Evolutionary conservation across 2,888 invertebrate species (phyloP).

Genomic region (Trissolcus brochymenae): DNA sequence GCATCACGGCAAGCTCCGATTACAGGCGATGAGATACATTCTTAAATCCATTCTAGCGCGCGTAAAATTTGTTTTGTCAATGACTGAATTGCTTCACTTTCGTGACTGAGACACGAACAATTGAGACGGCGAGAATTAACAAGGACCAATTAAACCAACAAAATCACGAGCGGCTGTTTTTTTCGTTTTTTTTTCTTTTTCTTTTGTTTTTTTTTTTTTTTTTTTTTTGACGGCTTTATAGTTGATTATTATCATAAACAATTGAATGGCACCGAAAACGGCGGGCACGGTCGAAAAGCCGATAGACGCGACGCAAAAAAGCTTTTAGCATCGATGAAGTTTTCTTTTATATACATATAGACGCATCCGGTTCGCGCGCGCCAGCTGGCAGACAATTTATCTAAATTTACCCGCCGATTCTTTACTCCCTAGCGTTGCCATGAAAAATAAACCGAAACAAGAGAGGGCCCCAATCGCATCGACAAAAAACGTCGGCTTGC

Average conservation of each 20-base stretch:
- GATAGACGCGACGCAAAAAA: constrained; percentile 61
- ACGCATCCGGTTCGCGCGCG: constrained; percentile 52
- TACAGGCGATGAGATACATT: constrained; percentile 18
- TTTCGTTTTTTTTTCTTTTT: too few species aligned
- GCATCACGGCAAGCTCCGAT: constrained; percentile 20
- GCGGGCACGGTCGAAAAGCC: constrained; percentile 38
- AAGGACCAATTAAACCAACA: background rate
- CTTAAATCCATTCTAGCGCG: background rate
- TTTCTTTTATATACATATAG: constrained; percentile 45
- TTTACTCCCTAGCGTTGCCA: constrained; percentile 45
- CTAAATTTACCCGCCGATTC: constrained; percentile 58
- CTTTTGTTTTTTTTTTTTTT: too few species aligned
- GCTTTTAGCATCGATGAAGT: constrained; percentile 63
- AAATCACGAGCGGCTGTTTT: background rate
- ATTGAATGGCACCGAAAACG: constrained; percentile 31
- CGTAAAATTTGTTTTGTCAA: background rate
- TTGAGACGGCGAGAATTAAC: too few species aligned
- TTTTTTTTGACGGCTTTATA: background rate
- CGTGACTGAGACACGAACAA: too few species aligned
- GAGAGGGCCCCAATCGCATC: constrained; percentile 33
- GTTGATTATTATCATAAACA: constrained; percentile 29
- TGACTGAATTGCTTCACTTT: background rate
- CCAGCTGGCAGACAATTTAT: constrained; percentile 57
- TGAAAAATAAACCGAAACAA: constrained; percentile 36
- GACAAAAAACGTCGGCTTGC: constrained; percentile 55